Base-by-base conservation (phyloP, 2,113 vertebrate genomes). In the Macrotus californicus region DNA sequence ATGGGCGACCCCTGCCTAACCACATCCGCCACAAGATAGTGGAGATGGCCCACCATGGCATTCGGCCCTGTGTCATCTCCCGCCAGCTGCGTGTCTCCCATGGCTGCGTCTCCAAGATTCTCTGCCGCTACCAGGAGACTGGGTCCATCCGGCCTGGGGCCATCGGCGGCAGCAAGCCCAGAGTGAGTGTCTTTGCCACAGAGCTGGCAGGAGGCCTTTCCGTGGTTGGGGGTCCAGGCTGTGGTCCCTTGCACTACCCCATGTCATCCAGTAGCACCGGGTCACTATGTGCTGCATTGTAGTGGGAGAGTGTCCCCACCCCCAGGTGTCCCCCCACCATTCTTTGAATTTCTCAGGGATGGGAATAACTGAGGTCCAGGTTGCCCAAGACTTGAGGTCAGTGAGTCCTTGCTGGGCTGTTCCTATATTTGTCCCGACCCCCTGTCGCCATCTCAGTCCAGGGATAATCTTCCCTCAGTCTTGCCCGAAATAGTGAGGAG, bases 11-110 rank as follows among this genome's bases (percentile, higher is more conserved):
- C 0, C 97, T 99, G 89, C 99, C 99, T 70, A 99, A 99, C 97
- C 99, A 99, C 96, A 99, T 99, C 98, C 99, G 99, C 52, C 99
- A 99, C 97, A 99, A 99, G 98, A 99, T 99, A 67, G 99, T 99
- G 97, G 99, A 99, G 98, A 99, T 99, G 99, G 99, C 99, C 14
- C 99, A 99, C 95, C 99, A 99, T 54, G 99, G 99, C 92, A 99
- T 99, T 98, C 98, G 99, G 85, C 99, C 99, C 98, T 99, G 99
- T 84, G 99, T 99, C 93, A 99, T 99, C 98, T 99, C 99, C 96
- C 98, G 99, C 86, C 99, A 99, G 98, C 97, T 99, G 50, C 98
- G 99, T 1, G 99, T 99, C 72, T 99, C 99, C 91, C 99, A 99
- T 66, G 99, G 99, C 31, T 99, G 99, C 22, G 99, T 99, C 67